Conservation (phyloP, 2,113 vertebrate genomes). For the Oriolus oriolus region DNA sequence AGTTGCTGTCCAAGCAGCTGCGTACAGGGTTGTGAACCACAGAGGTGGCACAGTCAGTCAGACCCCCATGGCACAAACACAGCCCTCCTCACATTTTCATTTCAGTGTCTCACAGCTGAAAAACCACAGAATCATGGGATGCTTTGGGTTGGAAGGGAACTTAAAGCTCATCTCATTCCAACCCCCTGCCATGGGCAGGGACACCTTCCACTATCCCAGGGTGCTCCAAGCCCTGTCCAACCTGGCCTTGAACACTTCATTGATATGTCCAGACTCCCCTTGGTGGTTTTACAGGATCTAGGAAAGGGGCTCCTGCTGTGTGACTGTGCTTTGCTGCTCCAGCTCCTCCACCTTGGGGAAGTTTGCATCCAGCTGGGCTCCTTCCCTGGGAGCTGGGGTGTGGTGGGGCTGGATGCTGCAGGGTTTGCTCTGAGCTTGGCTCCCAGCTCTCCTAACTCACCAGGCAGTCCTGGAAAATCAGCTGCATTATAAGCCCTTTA, state of each 20-base stretch:
- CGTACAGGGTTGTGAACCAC: fast-evolving
- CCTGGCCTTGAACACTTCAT: background rate
- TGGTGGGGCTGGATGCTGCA: background rate
- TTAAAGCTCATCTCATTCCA: background rate
- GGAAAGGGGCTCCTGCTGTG: background rate
- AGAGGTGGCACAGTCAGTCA: background rate
- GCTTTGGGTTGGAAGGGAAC: background rate
- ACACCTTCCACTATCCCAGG: background rate
- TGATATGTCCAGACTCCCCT: background rate
- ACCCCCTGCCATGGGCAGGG: background rate
- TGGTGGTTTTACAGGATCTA: background rate
- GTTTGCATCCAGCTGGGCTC: background rate
- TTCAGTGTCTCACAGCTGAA: background rate
- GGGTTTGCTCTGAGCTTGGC: background rate
- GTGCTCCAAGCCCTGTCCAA: background rate
- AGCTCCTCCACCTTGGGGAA: background rate
- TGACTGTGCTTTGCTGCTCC: background rate
- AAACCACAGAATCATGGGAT: background rate
- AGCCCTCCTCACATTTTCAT: background rate
- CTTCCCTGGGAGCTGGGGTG: background rate
- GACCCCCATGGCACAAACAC: background rate
- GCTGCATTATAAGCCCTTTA: background rate
- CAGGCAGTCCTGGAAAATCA: background rate
- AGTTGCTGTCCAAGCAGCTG: background rate
- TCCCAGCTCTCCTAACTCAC: background rate